Percentiles rank a stretch among this genome's conserved stretches.
phyloP scores from a whole-genome alignment of 2,113 vertebrate species.

The Cryptotis parvus region DNA sequence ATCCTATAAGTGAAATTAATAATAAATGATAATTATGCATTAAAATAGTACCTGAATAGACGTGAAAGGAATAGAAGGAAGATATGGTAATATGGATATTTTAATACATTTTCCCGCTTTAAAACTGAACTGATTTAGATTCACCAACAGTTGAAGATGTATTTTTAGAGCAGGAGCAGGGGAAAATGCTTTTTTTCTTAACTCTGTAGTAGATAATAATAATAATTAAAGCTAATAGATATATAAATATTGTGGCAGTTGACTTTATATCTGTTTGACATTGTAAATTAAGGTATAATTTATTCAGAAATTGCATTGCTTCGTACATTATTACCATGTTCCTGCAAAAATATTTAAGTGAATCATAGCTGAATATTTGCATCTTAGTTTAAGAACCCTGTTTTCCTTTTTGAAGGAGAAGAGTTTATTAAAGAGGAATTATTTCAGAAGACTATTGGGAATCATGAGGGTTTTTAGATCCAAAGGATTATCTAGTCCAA shows the following conservation, averaged over 20 bases:
- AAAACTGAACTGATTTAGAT: neutral
- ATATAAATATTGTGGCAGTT: conserved; percentile 67
- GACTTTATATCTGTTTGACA: conserved; percentile 52
- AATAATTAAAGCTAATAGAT: conserved; percentile 63
- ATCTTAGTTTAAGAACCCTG: conserved; percentile 45
- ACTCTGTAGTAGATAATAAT: conserved; percentile 59
- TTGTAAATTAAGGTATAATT: conserved; percentile 57
- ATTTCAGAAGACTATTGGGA: conserved; percentile 51
- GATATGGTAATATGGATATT: neutral
- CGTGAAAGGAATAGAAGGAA: neutral
- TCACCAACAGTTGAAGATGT: conserved; percentile 28
- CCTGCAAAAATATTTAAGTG: conserved; percentile 20
- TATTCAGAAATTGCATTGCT: conserved; percentile 35
- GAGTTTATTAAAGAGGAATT: conserved; percentile 68
- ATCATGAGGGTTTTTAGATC: conserved; percentile 24
- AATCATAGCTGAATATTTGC: conserved; percentile 13
- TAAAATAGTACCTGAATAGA: conserved; percentile 36
- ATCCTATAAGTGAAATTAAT: neutral
- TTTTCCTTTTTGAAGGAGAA: conserved; percentile 59
- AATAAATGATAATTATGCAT: neutral
- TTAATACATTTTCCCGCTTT: neutral
- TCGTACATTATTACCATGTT: neutral
- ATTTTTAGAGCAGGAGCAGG: conserved; percentile 50
- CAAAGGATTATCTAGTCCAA: conserved; percentile 41
- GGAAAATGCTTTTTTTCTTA: neutral